A percentile compares a stretch with the other conserved stretches of the same genome.
These are phyloP conservation scores for Drosophila antonietae DNA, from an alignment of 2,888 invertebrate species.

Conservation along the genomic window DNA sequence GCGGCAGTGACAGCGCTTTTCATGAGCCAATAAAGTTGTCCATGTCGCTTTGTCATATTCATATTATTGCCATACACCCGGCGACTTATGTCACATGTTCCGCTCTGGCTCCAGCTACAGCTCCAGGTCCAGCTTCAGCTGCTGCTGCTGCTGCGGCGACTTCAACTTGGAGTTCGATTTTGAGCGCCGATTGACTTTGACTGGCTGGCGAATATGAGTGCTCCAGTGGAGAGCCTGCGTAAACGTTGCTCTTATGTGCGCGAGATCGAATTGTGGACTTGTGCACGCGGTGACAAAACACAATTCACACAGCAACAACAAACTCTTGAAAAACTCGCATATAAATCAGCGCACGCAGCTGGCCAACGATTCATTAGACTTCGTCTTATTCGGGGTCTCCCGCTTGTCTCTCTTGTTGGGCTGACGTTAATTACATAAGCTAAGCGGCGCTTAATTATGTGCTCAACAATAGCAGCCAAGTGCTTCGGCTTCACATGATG, in stretches of 20 bases:
- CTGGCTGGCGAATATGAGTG: constrained; percentile 55
- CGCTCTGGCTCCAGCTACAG: constrained; percentile 26
- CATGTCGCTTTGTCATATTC: constrained; percentile 79
- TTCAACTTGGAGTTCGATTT: constrained; percentile 10
- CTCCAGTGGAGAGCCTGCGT: constrained; percentile 56
- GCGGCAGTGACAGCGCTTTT: constrained; percentile 79
- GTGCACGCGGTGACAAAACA: constrained; percentile 73
- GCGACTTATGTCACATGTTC: constrained; percentile 73
- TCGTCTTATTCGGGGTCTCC: constrained; percentile 27
- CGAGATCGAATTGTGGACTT: constrained; percentile 65
- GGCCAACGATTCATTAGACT: constrained; percentile 71
- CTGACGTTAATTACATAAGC: constrained; percentile 75
- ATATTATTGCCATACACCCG: constrained; percentile 75
- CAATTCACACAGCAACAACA: constrained; percentile 53
- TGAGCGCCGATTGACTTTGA: constrained; percentile 16
- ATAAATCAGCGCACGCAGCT: constrained; percentile 75
- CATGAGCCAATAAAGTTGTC: constrained; percentile 81
- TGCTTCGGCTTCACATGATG: constrained; percentile 66
- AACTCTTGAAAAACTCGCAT: constrained; percentile 62
- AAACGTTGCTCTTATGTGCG: constrained; percentile 65
- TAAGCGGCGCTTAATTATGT: constrained; percentile 77
- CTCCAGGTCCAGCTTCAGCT: constrained; percentile 15
- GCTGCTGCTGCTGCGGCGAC: neutral
- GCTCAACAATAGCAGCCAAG: constrained; percentile 74
- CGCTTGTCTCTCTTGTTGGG: constrained; percentile 19